These are phyloP conservation scores for Daboia siamensis DNA, from an alignment of 2,113 vertebrate genomes.

Conservation along the genomic window DNA sequence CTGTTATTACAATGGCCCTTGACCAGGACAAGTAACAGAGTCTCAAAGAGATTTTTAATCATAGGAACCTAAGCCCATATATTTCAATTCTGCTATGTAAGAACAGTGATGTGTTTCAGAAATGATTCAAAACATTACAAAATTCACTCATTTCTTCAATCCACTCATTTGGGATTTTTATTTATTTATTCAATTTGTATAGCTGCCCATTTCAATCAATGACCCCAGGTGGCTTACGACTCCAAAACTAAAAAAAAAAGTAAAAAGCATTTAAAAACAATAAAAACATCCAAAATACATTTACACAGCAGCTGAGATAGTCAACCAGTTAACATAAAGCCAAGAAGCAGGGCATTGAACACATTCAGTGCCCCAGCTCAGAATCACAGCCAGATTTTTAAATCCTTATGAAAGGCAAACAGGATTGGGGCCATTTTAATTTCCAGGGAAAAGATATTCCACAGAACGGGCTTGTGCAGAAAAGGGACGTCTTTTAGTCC, in stretches of 20 bases:
- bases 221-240: background rate
- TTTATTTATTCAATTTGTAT: background rate
- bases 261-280: background rate
- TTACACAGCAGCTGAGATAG: background rate
- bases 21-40: constrained; percentile 50
- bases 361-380: background rate
- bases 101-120: background rate
- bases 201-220: background rate
- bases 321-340: background rate
- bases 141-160: background rate
- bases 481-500: background rate
- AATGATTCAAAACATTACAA: background rate
- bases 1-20: constrained; percentile 54
- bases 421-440: background rate
- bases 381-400: background rate
- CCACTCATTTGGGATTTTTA: background rate
- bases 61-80: background rate
- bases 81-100: background rate
- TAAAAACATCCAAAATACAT: background rate
- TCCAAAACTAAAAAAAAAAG: background rate
- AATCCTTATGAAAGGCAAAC: background rate
- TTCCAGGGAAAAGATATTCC: background rate
- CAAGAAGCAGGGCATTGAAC: background rate
- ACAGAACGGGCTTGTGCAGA: background rate
- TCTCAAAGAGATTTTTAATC: background rate